Base-by-base conservation (phyloP, 2,888 invertebrate genomes). In the Scaptodrosophila latifasciaeformis region DNA sequence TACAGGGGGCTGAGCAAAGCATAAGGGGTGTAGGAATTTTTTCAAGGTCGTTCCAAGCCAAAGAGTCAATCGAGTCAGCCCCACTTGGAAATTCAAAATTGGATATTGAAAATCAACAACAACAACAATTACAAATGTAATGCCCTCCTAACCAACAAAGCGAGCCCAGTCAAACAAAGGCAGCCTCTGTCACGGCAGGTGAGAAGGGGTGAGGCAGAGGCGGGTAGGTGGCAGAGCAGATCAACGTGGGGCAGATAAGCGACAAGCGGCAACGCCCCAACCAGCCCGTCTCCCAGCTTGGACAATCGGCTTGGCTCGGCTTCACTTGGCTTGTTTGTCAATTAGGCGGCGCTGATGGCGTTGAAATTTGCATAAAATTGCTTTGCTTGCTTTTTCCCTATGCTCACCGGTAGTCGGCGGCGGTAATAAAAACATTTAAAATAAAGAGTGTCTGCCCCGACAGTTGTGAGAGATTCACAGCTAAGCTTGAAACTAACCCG, bases 41-140 rank as follows among this genome's bases (percentile, higher is more conserved):
- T 66, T 62, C 72, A 72, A 72, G 72, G 72, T 78, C 72, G 79
- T 72, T 71, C 69, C 79, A 47, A 63, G 63, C 56, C 75, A 71
- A 52, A 60, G 76, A 37, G 15, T 17, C 37, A n/a, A n/a, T n/a
- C n/a, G n/a, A n/a, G n/a, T n/a, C n/a, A n/a, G n/a, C n/a, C 17
- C 37, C 54, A 19, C 47, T 37, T 59, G 56, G 45, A 49, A 67
- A 57, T 60, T 59, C 46, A 56, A 65, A 67, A 70, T 63, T 63
- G 58, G 35, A 54, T 64, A 68, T 70, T 57, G 60, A 49, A 31
- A 48, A 53, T 65, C 70, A 46, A 61, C 43, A 51, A 34, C 40
- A 15, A 17, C 37, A 42, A 19, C 40, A 40, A 19, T 19, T 7
- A 21, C 27, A 1, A 24, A 18, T 12, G 19, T 19, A 24, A 42